These are phyloP conservation scores for Chironomus tentans DNA, from an alignment of 2,888 invertebrate genomes.

Conservation along the genomic window DNA sequence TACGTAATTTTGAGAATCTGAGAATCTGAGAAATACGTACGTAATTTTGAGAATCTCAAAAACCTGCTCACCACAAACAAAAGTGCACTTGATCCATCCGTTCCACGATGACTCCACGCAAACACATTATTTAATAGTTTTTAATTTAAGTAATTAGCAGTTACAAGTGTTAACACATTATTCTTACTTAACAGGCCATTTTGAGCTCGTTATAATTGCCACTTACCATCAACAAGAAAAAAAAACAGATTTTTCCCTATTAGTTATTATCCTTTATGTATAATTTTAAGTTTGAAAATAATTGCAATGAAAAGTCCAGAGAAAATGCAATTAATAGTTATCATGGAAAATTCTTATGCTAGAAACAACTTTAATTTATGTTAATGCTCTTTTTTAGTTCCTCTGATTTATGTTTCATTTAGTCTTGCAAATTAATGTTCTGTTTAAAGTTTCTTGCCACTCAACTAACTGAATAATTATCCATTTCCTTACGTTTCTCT, in stretches of 20 bases:
- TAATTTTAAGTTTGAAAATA: neutral
- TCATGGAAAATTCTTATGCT: constrained; percentile 5
- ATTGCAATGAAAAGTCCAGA: neutral
- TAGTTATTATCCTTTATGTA: neutral
- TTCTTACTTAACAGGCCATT: neutral
- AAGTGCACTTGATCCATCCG: too few species aligned
- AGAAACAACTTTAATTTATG: neutral
- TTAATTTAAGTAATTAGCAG: too few species aligned
- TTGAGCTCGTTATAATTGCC: neutral
- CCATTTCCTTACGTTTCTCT: neutral
- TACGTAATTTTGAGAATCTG: too few species aligned
- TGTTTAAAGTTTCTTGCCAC: neutral
- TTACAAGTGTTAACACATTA: too few species aligned
- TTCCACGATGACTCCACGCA: too few species aligned
- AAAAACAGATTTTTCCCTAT: neutral
- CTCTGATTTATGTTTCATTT: neutral
- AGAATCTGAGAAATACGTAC: too few species aligned
- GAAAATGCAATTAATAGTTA: neutral
- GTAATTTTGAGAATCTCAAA: too few species aligned
- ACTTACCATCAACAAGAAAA: neutral
- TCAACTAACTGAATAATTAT: neutral
- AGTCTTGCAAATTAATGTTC: neutral
- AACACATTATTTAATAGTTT: too few species aligned
- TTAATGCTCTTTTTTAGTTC: neutral
- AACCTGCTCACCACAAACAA: too few species aligned